Evolutionary conservation across 35 echinoderm and acorn worm species (phyloP).

Genomic region (Patiria miniata): DNA sequence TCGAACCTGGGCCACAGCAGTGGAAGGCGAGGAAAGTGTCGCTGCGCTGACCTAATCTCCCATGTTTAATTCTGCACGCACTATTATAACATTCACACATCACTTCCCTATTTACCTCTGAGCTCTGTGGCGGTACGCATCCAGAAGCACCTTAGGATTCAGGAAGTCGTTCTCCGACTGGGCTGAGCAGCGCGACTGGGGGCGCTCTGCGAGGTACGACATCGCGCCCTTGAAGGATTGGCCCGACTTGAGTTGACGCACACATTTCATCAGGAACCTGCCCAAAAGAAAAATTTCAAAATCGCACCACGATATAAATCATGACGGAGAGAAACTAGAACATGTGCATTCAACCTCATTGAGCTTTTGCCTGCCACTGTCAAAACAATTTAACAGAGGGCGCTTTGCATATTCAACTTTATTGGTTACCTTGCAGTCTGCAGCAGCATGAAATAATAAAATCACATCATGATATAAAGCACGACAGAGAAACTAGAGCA

Average conservation of each 20-base stretch:
- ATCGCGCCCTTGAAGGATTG: slow-evolving; percentile 52
- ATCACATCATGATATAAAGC: too few relatives aligned
- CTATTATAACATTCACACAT: neutral
- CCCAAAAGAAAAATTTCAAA: neutral
- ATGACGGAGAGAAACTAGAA: too few relatives aligned
- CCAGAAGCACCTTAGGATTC: slow-evolving; percentile 48
- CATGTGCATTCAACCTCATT: too few relatives aligned
- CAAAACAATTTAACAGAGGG: too few relatives aligned
- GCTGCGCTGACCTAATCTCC: too few relatives aligned
- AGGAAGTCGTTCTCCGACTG: slow-evolving; percentile 51
- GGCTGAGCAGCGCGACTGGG: slow-evolving; percentile 47
- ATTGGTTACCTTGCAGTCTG: slow-evolving; percentile 93
- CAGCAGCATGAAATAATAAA: slow-evolving; percentile 88
- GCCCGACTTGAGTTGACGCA: slow-evolving; percentile 43
- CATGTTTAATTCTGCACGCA: too few relatives aligned
- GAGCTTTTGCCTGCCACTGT: too few relatives aligned
- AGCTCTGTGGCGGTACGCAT: slow-evolving; percentile 84
- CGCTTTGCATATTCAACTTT: too few relatives aligned
- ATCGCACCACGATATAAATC: too few relatives aligned
- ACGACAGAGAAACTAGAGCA: too few relatives aligned
- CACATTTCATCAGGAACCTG: slow-evolving; percentile 93
- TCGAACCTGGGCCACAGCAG: too few relatives aligned
- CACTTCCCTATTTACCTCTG: slow-evolving; percentile 53
- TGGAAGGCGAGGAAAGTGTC: too few relatives aligned
- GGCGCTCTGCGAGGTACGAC: slow-evolving; percentile 60